These are phyloP conservation scores for Rallus crepitans DNA, from an alignment of 2,797 vertebrate genomes.

Conservation along the genomic window DNA sequence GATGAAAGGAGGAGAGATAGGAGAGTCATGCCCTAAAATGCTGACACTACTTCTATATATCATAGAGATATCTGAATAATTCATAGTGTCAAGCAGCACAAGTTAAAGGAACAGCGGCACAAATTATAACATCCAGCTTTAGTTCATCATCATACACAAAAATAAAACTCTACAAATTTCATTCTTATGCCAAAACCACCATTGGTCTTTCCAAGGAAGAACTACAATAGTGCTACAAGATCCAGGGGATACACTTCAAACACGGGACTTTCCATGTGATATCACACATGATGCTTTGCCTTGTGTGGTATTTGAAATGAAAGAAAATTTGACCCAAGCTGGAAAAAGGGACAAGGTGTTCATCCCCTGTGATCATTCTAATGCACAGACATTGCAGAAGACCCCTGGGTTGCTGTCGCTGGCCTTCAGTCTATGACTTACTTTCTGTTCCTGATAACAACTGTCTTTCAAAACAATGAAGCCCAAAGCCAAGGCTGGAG, in stretches of 20 bases:
- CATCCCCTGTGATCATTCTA: not conserved
- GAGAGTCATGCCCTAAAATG: slow-evolving; percentile 59
- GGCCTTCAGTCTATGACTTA: not conserved
- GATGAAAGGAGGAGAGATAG: slow-evolving; percentile 1
- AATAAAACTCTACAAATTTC: not conserved
- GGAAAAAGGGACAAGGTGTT: not conserved
- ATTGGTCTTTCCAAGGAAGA: not conserved
- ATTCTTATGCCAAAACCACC: not conserved
- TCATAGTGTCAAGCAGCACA: slow-evolving; percentile 48
- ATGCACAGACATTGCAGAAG: not conserved
- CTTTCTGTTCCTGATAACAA: not conserved
- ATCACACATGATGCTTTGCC: not conserved
- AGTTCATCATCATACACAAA: not conserved
- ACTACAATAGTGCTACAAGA: not conserved
- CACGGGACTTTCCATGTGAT: rapidly evolving
- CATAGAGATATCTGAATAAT: slow-evolving; percentile 65
- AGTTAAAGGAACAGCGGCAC: slow-evolving; percentile 57
- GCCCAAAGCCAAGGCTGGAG: not conserved
- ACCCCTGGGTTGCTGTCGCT: rapidly evolving
- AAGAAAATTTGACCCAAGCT: not conserved
- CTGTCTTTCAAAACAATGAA: not conserved
- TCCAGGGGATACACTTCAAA: not conserved
- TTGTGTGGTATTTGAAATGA: not conserved
- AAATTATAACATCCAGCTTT: not conserved
- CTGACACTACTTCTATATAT: slow-evolving; percentile 62